A percentile compares a stretch with the other conserved stretches of the same genome.
Conservation (phyloP, 2,113 vertebrate genomes). For the Sciurus niger region DNA sequence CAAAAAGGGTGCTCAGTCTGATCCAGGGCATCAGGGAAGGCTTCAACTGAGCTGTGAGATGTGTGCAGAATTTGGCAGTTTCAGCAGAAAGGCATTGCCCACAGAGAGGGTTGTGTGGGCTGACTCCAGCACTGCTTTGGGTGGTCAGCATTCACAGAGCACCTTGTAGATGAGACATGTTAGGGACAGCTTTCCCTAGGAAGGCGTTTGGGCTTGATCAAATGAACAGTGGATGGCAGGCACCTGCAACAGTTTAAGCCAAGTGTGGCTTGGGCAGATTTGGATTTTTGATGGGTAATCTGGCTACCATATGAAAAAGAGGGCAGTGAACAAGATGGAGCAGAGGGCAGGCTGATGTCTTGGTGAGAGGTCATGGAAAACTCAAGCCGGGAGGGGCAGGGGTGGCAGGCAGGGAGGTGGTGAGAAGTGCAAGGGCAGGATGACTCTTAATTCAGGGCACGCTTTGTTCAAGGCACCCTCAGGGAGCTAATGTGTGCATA, state of each 20-base stretch:
- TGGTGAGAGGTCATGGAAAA: neutral
- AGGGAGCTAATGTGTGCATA: too few relatives aligned
- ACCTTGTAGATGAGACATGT: neutral
- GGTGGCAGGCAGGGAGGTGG: neutral
- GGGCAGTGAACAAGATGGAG: neutral
- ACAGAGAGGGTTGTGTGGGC: neutral
- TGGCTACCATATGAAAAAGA: neutral
- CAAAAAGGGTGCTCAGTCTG: neutral
- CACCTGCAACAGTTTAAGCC: neutral
- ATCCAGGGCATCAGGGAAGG: neutral
- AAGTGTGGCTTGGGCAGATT: neutral
- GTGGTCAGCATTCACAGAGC: neutral
- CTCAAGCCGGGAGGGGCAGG: too few relatives aligned
- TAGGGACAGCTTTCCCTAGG: neutral
- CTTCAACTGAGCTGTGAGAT: neutral
- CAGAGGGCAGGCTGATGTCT: neutral
- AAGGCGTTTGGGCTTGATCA: neutral
- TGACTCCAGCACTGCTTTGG: neutral
- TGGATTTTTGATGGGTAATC: conserved; percentile 38
- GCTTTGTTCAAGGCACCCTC: neutral
- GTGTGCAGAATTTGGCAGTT: neutral
- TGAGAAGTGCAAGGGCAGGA: neutral
- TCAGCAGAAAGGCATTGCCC: neutral
- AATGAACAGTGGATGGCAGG: neutral
- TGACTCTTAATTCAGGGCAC: neutral